Evolutionary conservation across 1,140 invertebrate genomes (phyloP).

Genomic region (Tenebrio molitor): DNA sequence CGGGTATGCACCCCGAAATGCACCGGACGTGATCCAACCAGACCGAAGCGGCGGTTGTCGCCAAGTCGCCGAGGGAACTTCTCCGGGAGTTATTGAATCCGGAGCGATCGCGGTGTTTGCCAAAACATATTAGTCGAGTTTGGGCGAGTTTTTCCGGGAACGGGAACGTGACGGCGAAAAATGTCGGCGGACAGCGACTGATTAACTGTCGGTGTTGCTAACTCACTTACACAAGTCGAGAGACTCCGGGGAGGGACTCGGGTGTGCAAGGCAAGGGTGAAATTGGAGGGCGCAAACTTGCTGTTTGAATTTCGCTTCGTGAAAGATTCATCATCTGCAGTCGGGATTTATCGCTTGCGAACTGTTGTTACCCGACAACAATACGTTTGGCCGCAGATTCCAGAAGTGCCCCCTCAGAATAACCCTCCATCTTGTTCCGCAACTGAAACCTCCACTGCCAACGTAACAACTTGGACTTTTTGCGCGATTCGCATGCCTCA

Average conservation of each 20-base stretch:
- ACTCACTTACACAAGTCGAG: slow-evolving; percentile 17
- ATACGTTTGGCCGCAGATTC: no score
- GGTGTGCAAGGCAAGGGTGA: slow-evolving; percentile 1
- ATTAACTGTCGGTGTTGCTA: slow-evolving; percentile 28
- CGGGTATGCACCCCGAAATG: no score
- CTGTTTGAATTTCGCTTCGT: slow-evolving; percentile 30
- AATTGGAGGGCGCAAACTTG: slow-evolving; percentile 22
- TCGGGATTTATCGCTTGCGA: not conserved
- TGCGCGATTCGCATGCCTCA: no score
- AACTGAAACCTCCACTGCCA: no score
- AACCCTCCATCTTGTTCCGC: no score
- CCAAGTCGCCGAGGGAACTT: no score
- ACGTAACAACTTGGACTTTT: no score
- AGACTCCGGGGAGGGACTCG: slow-evolving; percentile 5
- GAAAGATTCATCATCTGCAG: slow-evolving; percentile 28
- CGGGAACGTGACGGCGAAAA: slow-evolving; percentile 16
- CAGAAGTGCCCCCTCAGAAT: no score
- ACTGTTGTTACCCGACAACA: not conserved
- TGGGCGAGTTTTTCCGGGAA: not conserved
- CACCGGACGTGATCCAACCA: no score
- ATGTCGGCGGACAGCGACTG: slow-evolving; percentile 7
- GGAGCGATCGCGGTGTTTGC: not conserved
- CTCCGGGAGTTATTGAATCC: no score
- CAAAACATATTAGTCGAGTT: slow-evolving; percentile 23
- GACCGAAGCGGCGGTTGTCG: no score